Conservation (phyloP, 2,888 invertebrate species). For the Drosophila mayaguana region DNA sequence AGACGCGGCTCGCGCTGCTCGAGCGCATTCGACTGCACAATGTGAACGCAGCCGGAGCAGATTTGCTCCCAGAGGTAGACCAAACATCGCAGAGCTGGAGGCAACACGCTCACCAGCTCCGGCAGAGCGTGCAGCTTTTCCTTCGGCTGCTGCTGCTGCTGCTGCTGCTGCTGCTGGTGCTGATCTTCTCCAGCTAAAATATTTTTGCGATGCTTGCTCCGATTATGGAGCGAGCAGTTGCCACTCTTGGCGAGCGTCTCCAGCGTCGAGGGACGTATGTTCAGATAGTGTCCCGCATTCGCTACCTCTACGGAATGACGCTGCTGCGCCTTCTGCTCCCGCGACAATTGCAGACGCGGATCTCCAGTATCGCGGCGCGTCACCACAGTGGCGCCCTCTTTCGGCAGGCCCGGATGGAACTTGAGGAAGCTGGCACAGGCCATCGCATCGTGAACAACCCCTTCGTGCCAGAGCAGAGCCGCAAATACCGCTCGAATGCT, state of each 20-base stretch:
- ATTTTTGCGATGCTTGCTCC: constrained; percentile 87
- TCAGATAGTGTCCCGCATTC: constrained; percentile 90
- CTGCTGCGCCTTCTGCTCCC: constrained; percentile 89
- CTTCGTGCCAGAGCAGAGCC: constrained; percentile 98
- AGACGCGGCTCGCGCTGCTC: constrained; percentile 81
- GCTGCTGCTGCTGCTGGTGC: constrained; percentile 18
- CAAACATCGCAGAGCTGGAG: constrained; percentile 94
- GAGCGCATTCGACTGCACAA: constrained; percentile 85
- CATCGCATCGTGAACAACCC: constrained; percentile 98
- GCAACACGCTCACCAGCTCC: constrained; percentile 90
- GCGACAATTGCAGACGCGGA: constrained; percentile 80
- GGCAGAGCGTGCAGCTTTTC: constrained; percentile 83
- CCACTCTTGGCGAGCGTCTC: constrained; percentile 92
- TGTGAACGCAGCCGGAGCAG: constrained; percentile 88
- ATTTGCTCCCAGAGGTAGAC: constrained; percentile 97
- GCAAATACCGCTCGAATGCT: constrained; percentile 97
- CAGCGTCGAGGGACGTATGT: constrained; percentile 91
- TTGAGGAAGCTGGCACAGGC: constrained; percentile 98
- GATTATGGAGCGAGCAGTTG: constrained; percentile 91
- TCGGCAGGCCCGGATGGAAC: constrained; percentile 94
- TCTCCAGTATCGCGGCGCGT: constrained; percentile 87
- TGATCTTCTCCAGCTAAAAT: constrained; percentile 41
- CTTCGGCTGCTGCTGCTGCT: constrained; percentile 40
- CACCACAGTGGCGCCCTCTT: constrained; percentile 91
- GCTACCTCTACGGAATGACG: constrained; percentile 95